Conservation (phyloP, 1,140 invertebrate species). For the Drosophila eugracilis region DNA sequence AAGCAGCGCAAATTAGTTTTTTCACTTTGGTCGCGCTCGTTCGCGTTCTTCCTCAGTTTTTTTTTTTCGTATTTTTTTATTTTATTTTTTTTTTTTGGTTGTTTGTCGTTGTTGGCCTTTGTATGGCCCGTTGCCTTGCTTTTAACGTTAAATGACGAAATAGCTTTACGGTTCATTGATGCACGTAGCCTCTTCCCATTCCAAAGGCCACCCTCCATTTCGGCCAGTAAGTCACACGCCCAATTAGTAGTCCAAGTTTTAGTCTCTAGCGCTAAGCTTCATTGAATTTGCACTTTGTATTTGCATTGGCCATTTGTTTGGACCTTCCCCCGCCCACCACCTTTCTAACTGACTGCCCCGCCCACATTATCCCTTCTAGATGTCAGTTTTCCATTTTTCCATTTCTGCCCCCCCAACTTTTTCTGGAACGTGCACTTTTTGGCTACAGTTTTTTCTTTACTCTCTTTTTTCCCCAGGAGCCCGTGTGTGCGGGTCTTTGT, state of each 20-base stretch:
- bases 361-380: constrained; percentile 13
- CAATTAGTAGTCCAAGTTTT: constrained; percentile 80
- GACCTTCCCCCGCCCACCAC: not conserved
- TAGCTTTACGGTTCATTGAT: constrained; percentile 83
- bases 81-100: constrained; percentile 23
- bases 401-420: too few species aligned
- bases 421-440: constrained; percentile 57
- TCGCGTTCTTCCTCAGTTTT: constrained; percentile 60
- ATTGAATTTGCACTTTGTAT: constrained; percentile 80
- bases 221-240: constrained; percentile 72
- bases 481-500: constrained; percentile 12
- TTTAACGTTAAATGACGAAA: constrained; percentile 83
- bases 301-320: constrained; percentile 71
- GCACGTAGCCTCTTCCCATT: constrained; percentile 59
- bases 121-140: constrained; percentile 67
- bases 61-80: constrained; percentile 44
- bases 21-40: constrained; percentile 80
- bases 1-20: constrained; percentile 84
- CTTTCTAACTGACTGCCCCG: too few species aligned
- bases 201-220: constrained; percentile 4
- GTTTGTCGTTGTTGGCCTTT: constrained; percentile 56
- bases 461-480: constrained; percentile 4
- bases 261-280: constrained; percentile 78
- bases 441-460: constrained; percentile 68
- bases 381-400: constrained; percentile 19